A percentile compares a stretch with the other conserved stretches of the same genome.
These are phyloP conservation scores for Cyphomyrmex costatus DNA, from an alignment of 1,140 invertebrate species.

Conservation along the genomic window DNA sequence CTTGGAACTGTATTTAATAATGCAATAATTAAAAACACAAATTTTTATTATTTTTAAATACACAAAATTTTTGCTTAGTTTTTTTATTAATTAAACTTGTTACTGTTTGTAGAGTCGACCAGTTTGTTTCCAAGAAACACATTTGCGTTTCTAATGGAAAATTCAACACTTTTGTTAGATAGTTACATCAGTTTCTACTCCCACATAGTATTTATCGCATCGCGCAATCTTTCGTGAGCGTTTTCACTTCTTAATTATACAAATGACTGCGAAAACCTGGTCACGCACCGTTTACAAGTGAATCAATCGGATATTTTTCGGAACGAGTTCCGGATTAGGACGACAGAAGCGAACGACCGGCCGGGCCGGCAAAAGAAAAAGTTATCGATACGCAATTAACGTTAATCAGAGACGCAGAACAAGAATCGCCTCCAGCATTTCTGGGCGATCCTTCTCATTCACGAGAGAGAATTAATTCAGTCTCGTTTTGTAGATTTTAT, in stretches of 20 bases:
- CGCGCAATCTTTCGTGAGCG: not conserved
- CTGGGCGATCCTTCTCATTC: not conserved
- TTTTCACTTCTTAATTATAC: not conserved
- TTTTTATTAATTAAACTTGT: not conserved
- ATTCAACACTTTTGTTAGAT: not conserved
- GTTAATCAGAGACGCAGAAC: not conserved
- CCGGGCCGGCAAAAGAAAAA: not conserved
- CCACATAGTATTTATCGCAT: not conserved
- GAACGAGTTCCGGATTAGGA: not conserved
- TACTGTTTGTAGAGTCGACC: not conserved
- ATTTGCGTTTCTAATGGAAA: not conserved
- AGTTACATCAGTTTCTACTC: not conserved
- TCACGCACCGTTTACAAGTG: not conserved
- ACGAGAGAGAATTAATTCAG: not conserved
- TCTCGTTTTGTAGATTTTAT: slow-evolving; percentile 23
- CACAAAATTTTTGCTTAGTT: not conserved
- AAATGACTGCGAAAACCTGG: not conserved
- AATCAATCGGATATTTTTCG: not conserved
- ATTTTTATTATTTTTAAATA: no score
- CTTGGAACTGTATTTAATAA: not conserved
- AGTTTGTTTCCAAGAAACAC: not conserved
- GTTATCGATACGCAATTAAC: not conserved
- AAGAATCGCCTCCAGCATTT: not conserved
- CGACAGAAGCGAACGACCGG: not conserved
- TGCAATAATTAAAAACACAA: not conserved